Evolutionary conservation across 2,797 vertebrate species (phyloP), one percentile per base, ranked within the genome.

Genomic region (Nothura maculosa): DNA sequence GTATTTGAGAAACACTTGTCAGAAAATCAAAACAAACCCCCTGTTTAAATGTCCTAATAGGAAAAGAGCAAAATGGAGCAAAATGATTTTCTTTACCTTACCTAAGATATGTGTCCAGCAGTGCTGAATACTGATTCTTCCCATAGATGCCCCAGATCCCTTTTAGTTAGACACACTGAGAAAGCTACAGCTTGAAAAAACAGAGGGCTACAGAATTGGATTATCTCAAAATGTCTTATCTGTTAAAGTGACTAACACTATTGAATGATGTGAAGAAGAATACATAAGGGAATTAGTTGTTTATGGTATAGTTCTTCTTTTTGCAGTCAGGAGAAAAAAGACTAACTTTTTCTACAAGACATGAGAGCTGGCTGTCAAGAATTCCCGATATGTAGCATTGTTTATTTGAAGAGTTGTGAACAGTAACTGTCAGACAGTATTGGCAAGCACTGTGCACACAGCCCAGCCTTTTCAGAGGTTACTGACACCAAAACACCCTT

Each of bases 341-440:
- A 8, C 7, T 27, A 55, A 27, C 16, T 63, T 68, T 79, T 55
- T n/a, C 16, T 48, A 32, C 36, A 54, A 52, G 78, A 15, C 22
- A 34, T 64, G 19, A 47, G 66, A 83, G 36, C 60, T 38, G 40
- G 67, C 75, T 93, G 92, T 85, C 79, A 91, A 13, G 67, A 91
- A 48, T 75, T 73, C 48, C 54, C 38, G 81, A n/a, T 30, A 9
- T 0, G 19, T 76, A 81, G 28, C 36, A 36, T 47, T 69, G 72
- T 87, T 96, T 79, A 30, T 78, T 57, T 36, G 67, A 89, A 92
- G 75, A 63, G 58, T 58, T 78, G 58, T n/a, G 58, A 84, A 54
- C 74, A 78, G 89, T 67, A 92, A 75, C 70, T 87, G 84, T 75
- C 87, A 94, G 73, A 20, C n/a, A 50, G 87, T 86, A 68, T 2